phyloP scores from a whole-genome alignment of 2,888 invertebrate genomes.

The Tanypteryx hageni region DNA sequence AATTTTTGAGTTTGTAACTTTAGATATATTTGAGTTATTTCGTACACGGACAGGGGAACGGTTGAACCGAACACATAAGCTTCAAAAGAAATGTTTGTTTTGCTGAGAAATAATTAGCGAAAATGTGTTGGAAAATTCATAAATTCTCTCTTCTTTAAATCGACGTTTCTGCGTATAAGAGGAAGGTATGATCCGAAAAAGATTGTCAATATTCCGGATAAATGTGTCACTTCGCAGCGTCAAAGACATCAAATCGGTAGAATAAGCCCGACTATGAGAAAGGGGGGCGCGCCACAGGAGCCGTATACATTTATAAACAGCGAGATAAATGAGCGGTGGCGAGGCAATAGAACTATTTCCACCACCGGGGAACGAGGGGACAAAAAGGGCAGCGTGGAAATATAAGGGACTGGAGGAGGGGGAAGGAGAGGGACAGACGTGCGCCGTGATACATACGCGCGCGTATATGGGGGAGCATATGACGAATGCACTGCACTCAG shows the following conservation, averaged over 20 bases:
- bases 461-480: constrained; percentile 13
- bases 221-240: background rate
- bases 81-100: too few relatives aligned
- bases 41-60: too few relatives aligned
- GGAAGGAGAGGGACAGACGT: too few relatives aligned
- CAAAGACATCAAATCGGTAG: too few relatives aligned
- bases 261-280: background rate
- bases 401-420: background rate
- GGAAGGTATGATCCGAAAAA: background rate
- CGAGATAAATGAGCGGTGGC: too few relatives aligned
- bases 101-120: too few relatives aligned
- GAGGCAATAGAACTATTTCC: too few relatives aligned
- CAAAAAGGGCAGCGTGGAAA: background rate
- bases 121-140: too few relatives aligned
- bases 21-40: too few relatives aligned
- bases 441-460: background rate
- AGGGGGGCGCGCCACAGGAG: background rate
- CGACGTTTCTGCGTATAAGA: background rate
- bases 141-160: background rate
- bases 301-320: background rate
- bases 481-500: background rate
- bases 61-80: too few relatives aligned
- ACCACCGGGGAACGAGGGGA: too few relatives aligned
- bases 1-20: too few relatives aligned
- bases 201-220: background rate